phyloP scores from a whole-genome alignment of 2,888 invertebrate species.

The Allacma fusca region DNA sequence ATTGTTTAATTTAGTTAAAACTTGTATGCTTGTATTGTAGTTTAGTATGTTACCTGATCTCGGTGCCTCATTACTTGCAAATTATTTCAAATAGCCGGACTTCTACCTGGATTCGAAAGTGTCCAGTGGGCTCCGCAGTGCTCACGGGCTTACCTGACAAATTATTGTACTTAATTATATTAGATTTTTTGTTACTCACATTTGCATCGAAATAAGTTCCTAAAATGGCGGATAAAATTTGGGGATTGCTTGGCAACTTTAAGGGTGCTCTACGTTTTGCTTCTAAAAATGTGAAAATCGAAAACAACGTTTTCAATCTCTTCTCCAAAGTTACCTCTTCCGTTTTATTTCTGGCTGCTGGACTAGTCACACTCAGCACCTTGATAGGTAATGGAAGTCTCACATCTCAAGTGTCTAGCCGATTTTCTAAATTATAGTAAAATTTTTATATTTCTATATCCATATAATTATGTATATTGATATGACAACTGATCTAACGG shows the following conservation, averaged over 20 bases:
- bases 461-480: background rate
- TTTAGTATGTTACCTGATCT: background rate
- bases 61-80: background rate
- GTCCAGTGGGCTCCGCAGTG: no score
- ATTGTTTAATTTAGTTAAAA: background rate
- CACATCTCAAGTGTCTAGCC: no score
- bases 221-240: slow-evolving; percentile 17
- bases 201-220: no score
- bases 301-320: slow-evolving; percentile 62
- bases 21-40: background rate
- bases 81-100: background rate
- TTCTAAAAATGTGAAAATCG: slow-evolving; percentile 60
- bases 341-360: slow-evolving; percentile 61
- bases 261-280: slow-evolving; percentile 52
- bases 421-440: background rate
- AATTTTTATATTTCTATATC: background rate
- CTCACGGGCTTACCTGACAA: no score
- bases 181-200: no score
- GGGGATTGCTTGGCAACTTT: slow-evolving; percentile 37
- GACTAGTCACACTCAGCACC: slow-evolving; percentile 62
- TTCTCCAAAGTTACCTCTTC: slow-evolving; percentile 62
- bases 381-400: slow-evolving; percentile 63
- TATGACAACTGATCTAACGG: background rate
- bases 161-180: no score
- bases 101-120: no score